Conservation (phyloP, 1,140 invertebrate genomes). For the Drosophila bocqueti region DNA sequence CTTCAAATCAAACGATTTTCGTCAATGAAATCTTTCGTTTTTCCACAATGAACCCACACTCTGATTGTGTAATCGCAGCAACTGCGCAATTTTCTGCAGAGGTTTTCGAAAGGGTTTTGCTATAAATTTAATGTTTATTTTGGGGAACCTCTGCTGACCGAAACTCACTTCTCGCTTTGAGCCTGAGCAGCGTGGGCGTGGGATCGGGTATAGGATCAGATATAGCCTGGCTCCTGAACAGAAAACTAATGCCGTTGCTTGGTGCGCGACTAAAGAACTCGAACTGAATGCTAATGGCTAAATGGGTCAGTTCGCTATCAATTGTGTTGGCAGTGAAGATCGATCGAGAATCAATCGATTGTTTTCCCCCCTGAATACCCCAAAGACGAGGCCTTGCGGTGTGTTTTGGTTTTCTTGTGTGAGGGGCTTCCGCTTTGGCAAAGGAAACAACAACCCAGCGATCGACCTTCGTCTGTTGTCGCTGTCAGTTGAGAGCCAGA, state of each 20-base stretch:
- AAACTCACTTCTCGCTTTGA: conserved; percentile 54
- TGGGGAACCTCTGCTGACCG: neutral
- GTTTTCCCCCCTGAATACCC: conserved; percentile 32
- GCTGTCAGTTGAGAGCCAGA: conserved; percentile 21
- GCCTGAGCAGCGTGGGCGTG: conserved; percentile 19
- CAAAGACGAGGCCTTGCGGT: conserved; percentile 13
- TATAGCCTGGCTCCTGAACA: conserved; percentile 35
- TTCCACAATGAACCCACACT: conserved; percentile 16
- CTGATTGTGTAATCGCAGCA: conserved; percentile 69
- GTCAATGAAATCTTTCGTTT: conserved; percentile 16
- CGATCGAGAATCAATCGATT: conserved; percentile 70
- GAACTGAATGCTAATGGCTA: conserved; percentile 60
- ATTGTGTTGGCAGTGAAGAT: conserved; percentile 56
- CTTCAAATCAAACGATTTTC: conserved; percentile 9
- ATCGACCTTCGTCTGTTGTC: conserved; percentile 47
- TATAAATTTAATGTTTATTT: neutral
- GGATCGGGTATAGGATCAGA: conserved; percentile 21
- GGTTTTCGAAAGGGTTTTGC: conserved; percentile 12
- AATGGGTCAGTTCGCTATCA: conserved; percentile 81
- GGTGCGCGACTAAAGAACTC: conserved; percentile 67
- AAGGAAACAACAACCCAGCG: conserved; percentile 35
- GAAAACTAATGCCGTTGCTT: conserved; percentile 72
- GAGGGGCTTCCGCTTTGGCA: conserved; percentile 70
- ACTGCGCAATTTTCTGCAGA: conserved; percentile 76
- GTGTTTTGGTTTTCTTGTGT: conserved; percentile 17